Evolutionary conservation across 1,140 invertebrate genomes (phyloP).

Genomic region (Eulimnadia texana): DNA sequence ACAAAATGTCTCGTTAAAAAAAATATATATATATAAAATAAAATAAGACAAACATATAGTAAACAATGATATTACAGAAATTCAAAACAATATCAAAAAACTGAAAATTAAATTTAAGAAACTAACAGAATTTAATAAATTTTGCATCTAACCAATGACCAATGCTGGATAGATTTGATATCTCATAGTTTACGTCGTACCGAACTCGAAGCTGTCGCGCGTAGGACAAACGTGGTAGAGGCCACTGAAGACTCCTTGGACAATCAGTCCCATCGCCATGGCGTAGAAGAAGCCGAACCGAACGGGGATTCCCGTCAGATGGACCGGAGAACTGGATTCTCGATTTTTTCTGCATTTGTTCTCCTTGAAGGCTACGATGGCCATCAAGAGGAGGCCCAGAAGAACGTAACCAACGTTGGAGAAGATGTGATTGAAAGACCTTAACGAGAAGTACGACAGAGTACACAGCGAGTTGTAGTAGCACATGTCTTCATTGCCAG

Average conservation of each 20-base stretch:
- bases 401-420: slow-evolving; percentile 80
- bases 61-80: too few relatives aligned
- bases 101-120: too few relatives aligned
- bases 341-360: neutral
- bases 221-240: slow-evolving; percentile 6
- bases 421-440: slow-evolving; percentile 54
- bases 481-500: slow-evolving; percentile 76
- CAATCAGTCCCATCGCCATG: slow-evolving; percentile 5
- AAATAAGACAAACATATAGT: too few relatives aligned
- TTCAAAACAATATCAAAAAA: too few relatives aligned
- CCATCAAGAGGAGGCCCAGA: slow-evolving; percentile 46
- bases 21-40: too few relatives aligned
- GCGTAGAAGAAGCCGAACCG: slow-evolving; percentile 5
- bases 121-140: too few relatives aligned
- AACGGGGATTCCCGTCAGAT: neutral
- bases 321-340: neutral
- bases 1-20: too few relatives aligned
- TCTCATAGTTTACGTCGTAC: neutral
- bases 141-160: too few relatives aligned
- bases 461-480: slow-evolving; percentile 86
- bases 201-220: neutral
- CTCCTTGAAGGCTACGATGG: slow-evolving; percentile 25
- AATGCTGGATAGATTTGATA: too few relatives aligned
- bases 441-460: slow-evolving; percentile 46
- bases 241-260: slow-evolving; percentile 3